phyloP scores from a whole-genome alignment of 2,888 invertebrate genomes.

The Neoitamus cyanurus region DNA sequence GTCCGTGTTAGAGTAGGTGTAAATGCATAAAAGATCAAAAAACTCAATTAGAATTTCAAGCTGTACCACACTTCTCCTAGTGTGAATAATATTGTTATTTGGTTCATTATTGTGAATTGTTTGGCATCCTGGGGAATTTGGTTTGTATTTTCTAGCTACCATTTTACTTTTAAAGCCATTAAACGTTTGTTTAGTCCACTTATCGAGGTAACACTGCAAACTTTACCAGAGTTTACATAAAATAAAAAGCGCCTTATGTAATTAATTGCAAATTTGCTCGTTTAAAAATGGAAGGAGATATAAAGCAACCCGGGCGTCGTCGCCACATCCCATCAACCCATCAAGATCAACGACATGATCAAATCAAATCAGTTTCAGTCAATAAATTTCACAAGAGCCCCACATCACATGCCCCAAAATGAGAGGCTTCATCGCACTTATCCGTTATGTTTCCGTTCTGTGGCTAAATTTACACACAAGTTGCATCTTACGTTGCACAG shows the following conservation, averaged over 20 bases:
- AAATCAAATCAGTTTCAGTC: neutral
- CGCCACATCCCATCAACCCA: neutral
- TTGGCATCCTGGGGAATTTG: no score
- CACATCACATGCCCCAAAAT: neutral
- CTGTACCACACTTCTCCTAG: no score
- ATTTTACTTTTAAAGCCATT: no score
- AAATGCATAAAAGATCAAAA: no score
- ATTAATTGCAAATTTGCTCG: neutral
- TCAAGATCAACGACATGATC: conserved; percentile 1
- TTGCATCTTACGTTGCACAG: neutral
- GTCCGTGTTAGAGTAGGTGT: no score
- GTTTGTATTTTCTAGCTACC: no score
- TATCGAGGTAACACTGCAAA: no score
- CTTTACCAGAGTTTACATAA: no score
- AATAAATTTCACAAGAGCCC: neutral
- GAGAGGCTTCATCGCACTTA: neutral
- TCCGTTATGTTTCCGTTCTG: neutral
- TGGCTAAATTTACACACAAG: neutral
- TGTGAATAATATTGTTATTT: no score
- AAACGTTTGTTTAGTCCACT: no score
- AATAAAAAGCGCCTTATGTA: neutral
- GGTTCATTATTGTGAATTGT: no score
- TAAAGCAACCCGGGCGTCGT: neutral
- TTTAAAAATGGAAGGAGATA: neutral
- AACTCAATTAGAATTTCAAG: no score